Evolutionary conservation across 2,888 invertebrate genomes (phyloP).

Genomic region (Deilephila elpenor): DNA sequence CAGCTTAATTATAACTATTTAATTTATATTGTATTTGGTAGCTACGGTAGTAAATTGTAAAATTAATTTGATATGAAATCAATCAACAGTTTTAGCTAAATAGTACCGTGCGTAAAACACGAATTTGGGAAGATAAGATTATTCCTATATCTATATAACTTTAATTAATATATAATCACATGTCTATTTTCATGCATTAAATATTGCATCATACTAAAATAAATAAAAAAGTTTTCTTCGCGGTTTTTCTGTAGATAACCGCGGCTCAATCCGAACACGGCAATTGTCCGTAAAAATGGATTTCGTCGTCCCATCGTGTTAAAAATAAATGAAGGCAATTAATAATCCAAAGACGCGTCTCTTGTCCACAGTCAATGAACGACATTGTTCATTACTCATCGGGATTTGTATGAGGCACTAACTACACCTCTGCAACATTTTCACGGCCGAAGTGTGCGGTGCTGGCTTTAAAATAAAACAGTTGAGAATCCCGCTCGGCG

Average conservation of each 20-base stretch:
- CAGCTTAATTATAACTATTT: background rate
- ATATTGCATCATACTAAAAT: no score
- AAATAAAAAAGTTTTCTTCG: no score
- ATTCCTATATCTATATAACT: background rate
- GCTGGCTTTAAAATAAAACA: slow-evolving; percentile 81
- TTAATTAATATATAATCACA: no score
- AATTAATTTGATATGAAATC: slow-evolving; percentile 6
- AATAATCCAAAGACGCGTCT: slow-evolving; percentile 49
- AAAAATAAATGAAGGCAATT: slow-evolving; percentile 44
- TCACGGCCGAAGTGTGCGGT: slow-evolving; percentile 71
- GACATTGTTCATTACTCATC: slow-evolving; percentile 68
- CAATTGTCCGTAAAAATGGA: slow-evolving; percentile 39
- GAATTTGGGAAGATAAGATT: background rate
- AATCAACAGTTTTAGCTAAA: background rate
- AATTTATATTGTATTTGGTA: background rate
- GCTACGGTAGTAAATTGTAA: background rate
- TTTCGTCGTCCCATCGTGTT: slow-evolving; percentile 48
- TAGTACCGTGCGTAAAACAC: background rate
- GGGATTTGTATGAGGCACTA: slow-evolving; percentile 53
- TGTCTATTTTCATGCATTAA: no score
- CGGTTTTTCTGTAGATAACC: background rate
- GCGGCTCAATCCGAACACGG: background rate
- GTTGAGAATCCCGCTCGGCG: slow-evolving; percentile 73
- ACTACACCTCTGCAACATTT: slow-evolving; percentile 71
- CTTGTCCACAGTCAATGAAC: slow-evolving; percentile 66